These are phyloP conservation scores for Teleiodes luculella DNA, from an alignment of 2,888 invertebrate genomes.

Conservation along the genomic window DNA sequence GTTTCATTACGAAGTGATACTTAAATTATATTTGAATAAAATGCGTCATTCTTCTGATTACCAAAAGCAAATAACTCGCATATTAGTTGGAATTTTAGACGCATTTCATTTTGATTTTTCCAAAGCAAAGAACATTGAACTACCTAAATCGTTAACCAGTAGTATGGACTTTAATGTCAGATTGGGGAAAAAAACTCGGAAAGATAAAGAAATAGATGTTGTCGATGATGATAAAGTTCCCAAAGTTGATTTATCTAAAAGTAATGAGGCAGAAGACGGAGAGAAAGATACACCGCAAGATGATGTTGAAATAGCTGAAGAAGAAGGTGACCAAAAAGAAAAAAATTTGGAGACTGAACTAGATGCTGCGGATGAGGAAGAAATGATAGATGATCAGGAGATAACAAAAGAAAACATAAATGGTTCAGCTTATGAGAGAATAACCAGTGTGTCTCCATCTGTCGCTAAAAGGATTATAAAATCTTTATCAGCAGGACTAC, in stretches of 20 bases:
- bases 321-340: constrained; percentile 25
- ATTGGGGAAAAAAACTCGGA: constrained; percentile 18
- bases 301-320: constrained; percentile 32
- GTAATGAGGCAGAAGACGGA: constrained; percentile 27
- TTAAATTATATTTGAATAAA: constrained; percentile 88
- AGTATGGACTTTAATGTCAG: constrained; percentile 31
- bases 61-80: constrained; percentile 89
- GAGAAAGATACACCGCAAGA: constrained; percentile 26
- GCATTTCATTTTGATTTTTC: constrained; percentile 94
- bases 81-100: constrained; percentile 89
- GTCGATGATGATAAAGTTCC: constrained; percentile 31
- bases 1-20: constrained; percentile 90
- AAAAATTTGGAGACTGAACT: constrained; percentile 53
- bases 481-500: constrained; percentile 82
- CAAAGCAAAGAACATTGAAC: constrained; percentile 68
- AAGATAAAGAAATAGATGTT: constrained; percentile 24
- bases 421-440: constrained; percentile 60
- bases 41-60: constrained; percentile 84
- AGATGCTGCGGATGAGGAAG: constrained; percentile 64
- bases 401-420: constrained; percentile 44
- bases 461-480: constrained; percentile 87
- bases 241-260: constrained; percentile 21
- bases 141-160: constrained; percentile 53
- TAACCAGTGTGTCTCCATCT: constrained; percentile 81
- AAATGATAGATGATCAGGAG: constrained; percentile 48